Percentiles rank a stretch among this genome's conserved stretches.
phyloP scores from a whole-genome alignment of 2,888 invertebrate genomes.

The Neoitamus cyanurus region DNA sequence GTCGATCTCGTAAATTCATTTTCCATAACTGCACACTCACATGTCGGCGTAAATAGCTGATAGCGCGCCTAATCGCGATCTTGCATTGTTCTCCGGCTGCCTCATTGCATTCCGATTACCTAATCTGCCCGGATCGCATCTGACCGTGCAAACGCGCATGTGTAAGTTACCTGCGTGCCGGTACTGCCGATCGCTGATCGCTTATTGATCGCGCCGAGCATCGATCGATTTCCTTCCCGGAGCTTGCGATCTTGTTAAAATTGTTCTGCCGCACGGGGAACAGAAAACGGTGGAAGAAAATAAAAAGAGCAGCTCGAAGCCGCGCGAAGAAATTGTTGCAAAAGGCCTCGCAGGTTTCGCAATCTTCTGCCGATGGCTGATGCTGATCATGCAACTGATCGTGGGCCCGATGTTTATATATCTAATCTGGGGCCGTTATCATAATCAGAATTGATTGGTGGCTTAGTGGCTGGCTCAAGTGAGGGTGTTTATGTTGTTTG shows the following conservation, averaged over 20 bases:
- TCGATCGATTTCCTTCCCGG: constrained; percentile 29
- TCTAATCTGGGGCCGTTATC: constrained; percentile 46
- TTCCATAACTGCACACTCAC: constrained; percentile 46
- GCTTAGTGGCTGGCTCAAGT: constrained; percentile 41
- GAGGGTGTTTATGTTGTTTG: constrained; percentile 45
- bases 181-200: not conserved
- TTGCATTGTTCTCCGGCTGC: constrained; percentile 44
- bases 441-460: constrained; percentile 47
- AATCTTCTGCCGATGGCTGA: constrained; percentile 31
- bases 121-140: constrained; percentile 32
- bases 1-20: constrained; percentile 47
- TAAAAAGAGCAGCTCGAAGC: not conserved
- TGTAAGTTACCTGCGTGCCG: constrained; percentile 34
- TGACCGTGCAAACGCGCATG: not conserved
- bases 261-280: constrained; percentile 16
- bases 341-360: constrained; percentile 28
- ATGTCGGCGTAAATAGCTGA: constrained; percentile 44
- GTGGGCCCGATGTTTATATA: constrained; percentile 41
- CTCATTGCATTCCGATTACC: constrained; percentile 43
- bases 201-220: constrained; percentile 37
- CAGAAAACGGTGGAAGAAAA: constrained; percentile 1
- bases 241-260: constrained; percentile 39
- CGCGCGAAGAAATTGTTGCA: constrained; percentile 36
- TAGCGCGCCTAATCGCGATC: constrained; percentile 43
- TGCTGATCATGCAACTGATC: constrained; percentile 20